A percentile compares a stretch with the other conserved stretches of the same genome.
These are phyloP conservation scores for Pharmacophagus antenor DNA, from an alignment of 2,888 invertebrate species.

Conservation along the genomic window DNA sequence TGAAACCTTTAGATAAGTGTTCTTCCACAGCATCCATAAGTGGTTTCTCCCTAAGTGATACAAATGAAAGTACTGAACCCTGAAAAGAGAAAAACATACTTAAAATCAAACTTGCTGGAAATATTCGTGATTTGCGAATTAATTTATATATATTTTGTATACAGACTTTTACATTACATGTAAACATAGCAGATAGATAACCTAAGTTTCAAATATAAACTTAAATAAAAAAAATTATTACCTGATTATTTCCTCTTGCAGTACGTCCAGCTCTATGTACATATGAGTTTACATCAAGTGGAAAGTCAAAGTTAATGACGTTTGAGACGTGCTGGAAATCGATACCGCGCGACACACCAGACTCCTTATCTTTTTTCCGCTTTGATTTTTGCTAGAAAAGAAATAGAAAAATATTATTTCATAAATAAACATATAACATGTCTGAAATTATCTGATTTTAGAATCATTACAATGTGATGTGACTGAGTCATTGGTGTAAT, in stretches of 20 bases:
- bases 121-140: no score
- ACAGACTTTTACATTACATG: not conserved
- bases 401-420: no score
- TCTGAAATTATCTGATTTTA: no score
- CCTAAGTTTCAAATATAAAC: no score
- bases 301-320: slow-evolving; percentile 99
- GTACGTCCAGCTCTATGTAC: slow-evolving; percentile 97
- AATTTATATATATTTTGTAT: no score
- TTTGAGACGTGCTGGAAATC: slow-evolving; percentile 99
- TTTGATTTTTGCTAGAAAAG: slow-evolving; percentile 64
- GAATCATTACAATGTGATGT: no score
- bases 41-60: slow-evolving; percentile 88
- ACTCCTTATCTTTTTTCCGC: slow-evolving; percentile 92
- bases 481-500: no score
- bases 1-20: slow-evolving; percentile 84
- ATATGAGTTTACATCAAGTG: slow-evolving; percentile 92
- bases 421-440: no score
- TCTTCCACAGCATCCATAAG: slow-evolving; percentile 88
- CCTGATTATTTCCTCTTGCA: slow-evolving; percentile 91
- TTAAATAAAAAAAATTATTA: no score
- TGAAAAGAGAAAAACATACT: slow-evolving; percentile 61
- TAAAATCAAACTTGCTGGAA: no score
- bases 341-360: slow-evolving; percentile 97
- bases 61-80: slow-evolving; percentile 94
- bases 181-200: not conserved